A percentile compares a stretch with the other conserved stretches of the same genome.
Evolutionary conservation across 2,113 vertebrate species (phyloP).

Genomic region (Tricholaema leucomelas): DNA sequence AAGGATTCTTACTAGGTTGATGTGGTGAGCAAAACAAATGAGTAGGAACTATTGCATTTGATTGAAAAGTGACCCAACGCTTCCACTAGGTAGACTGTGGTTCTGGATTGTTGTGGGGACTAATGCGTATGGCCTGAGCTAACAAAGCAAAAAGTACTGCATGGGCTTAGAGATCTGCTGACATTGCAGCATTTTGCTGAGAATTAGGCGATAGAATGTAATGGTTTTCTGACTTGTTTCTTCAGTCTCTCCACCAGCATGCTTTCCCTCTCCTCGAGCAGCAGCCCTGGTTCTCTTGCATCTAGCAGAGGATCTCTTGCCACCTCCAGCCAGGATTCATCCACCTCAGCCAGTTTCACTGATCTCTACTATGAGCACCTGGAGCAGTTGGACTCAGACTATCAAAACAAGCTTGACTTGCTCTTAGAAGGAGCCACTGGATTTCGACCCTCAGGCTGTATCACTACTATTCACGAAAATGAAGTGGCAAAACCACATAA

Average conservation of each 20-base stretch:
- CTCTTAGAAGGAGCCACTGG: constrained; percentile 83
- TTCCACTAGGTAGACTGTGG: not conserved
- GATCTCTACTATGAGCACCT: constrained; percentile 92
- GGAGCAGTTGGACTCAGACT: constrained; percentile 86
- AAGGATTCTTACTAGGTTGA: not conserved
- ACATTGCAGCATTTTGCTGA: not conserved
- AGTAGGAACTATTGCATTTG: not conserved
- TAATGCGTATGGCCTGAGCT: constrained; percentile 31
- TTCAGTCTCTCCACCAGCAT: constrained; percentile 92
- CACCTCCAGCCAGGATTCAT: constrained; percentile 90
- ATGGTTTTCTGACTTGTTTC: constrained; percentile 33
- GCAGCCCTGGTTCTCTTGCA: constrained; percentile 90
- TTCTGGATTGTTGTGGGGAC: not conserved
- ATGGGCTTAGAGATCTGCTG: not conserved
- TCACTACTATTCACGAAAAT: constrained; percentile 94
- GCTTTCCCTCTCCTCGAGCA: constrained; percentile 93
- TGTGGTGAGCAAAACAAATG: not conserved
- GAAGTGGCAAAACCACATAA: constrained; percentile 83
- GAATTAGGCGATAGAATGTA: not conserved
- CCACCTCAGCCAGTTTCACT: constrained; percentile 91
- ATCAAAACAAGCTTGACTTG: constrained; percentile 91
- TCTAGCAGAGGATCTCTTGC: constrained; percentile 92
- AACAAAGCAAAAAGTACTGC: not conserved
- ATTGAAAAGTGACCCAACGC: not conserved
- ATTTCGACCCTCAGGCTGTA: constrained; percentile 90